phyloP scores from a whole-genome alignment of 1,140 invertebrate species.

The Papilio polyxenes region DNA sequence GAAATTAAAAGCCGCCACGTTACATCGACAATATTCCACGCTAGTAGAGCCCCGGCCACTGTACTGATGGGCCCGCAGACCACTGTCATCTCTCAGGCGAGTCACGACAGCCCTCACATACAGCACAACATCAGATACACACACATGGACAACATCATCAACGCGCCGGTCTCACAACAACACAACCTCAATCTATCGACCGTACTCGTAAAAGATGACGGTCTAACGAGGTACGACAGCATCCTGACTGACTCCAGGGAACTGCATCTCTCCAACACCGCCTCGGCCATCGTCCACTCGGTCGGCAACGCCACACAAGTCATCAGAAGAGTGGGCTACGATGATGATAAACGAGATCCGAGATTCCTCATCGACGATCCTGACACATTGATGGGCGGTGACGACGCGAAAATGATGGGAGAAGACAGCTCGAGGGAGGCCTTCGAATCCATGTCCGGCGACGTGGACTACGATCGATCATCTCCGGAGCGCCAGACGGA shows the following conservation, averaged over 20 bases:
- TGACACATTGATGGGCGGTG: conserved; percentile 59
- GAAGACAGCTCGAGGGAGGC: conserved; percentile 71
- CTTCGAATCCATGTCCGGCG: conserved; percentile 63
- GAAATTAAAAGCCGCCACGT: conserved; percentile 69
- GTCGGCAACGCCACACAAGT: conserved; percentile 69
- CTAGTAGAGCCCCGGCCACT: conserved; percentile 64
- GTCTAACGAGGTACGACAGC: conserved; percentile 62
- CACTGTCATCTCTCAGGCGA: conserved; percentile 72
- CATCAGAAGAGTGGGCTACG: conserved; percentile 69
- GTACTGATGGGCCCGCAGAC: conserved; percentile 71
- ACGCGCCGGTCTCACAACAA: conserved; percentile 45
- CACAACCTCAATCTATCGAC: conserved; percentile 59
- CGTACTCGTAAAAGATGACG: conserved; percentile 67
- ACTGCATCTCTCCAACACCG: conserved; percentile 63
- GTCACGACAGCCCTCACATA: conserved; percentile 44
- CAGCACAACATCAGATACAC: conserved; percentile 59
- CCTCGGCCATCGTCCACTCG: conserved; percentile 67
- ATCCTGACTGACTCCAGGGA: conserved; percentile 68
- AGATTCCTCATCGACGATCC: conserved; percentile 64
- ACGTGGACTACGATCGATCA: conserved; percentile 68
- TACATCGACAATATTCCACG: conserved; percentile 75
- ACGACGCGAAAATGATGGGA: conserved; percentile 69
- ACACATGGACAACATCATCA: conserved; percentile 64
- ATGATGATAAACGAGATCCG: conserved; percentile 60
- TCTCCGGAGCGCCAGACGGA: conserved; percentile 73